Conservation (phyloP, 2,888 invertebrate genomes). For the Palloptera scutellata region DNA sequence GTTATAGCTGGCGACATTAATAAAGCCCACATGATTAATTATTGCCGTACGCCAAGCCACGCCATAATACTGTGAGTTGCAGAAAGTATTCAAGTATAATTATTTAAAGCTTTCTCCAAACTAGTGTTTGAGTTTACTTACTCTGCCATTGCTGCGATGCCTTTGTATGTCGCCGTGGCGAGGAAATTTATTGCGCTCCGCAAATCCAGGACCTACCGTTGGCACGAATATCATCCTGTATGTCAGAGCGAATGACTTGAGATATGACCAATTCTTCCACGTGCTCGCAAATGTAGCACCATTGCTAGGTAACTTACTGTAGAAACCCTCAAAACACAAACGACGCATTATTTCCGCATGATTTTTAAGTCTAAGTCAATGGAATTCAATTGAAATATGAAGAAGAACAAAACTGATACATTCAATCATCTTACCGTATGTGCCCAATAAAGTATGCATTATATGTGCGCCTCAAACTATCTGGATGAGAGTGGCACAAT, state of each 20-base stretch:
- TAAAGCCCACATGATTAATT: constrained; percentile 66
- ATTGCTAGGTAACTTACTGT: constrained; percentile 73
- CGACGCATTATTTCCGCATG: constrained; percentile 67
- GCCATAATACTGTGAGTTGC: constrained; percentile 67
- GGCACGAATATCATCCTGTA: constrained; percentile 72
- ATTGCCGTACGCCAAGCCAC: constrained; percentile 71
- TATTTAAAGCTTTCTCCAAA: not conserved
- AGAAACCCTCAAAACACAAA: constrained; percentile 70
- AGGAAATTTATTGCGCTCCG: constrained; percentile 69
- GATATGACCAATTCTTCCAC: constrained; percentile 69
- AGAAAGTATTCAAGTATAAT: constrained; percentile 2
- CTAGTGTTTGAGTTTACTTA: constrained; percentile 44
- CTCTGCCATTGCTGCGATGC: constrained; percentile 62
- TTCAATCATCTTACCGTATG: constrained; percentile 51
- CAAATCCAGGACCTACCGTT: constrained; percentile 76
- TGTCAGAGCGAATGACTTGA: constrained; percentile 68
- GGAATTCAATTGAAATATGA: too few relatives aligned
- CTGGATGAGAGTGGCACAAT: constrained; percentile 50
- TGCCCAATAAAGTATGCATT: constrained; percentile 71
- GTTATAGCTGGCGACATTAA: constrained; percentile 77
- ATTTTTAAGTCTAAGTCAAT: constrained; percentile 54
- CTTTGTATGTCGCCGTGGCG: constrained; percentile 60
- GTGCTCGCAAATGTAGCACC: constrained; percentile 73
- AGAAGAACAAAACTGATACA: not conserved
- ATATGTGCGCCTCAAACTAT: constrained; percentile 65